Conservation (phyloP, 2,113 vertebrate species). For the Scomber colias region DNA sequence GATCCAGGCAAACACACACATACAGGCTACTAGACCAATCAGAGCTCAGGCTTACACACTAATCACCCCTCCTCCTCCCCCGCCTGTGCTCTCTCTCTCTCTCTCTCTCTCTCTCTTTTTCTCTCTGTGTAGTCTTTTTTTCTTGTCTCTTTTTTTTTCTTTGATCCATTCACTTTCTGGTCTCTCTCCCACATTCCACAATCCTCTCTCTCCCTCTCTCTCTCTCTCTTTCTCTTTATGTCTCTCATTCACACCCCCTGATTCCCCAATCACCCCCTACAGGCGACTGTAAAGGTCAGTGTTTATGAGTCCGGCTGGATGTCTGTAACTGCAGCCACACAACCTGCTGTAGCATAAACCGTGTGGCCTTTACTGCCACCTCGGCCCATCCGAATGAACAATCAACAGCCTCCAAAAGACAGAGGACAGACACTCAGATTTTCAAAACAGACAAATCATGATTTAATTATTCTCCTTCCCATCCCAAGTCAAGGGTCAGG, state of each 20-base stretch:
- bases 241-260: conserved; percentile 38
- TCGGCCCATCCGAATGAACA: neutral
- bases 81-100: neutral
- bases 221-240: conserved; percentile 18
- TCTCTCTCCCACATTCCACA: conserved; percentile 63
- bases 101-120: conserved; percentile 13
- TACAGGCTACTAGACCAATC: conserved; percentile 58
- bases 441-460: neutral
- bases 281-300: conserved; percentile 65
- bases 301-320: conserved; percentile 47
- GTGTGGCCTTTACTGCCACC: neutral
- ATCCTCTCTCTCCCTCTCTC: conserved; percentile 8
- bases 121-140: conserved; percentile 42
- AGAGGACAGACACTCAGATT: neutral
- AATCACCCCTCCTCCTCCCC: conserved; percentile 63
- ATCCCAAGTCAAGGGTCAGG: conserved; percentile 5
- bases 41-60: conserved; percentile 57
- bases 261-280: conserved; percentile 8
- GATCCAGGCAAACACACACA: conserved; percentile 2
- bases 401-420: conserved; percentile 1
- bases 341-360: conserved; percentile 37
- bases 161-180: conserved; percentile 74
- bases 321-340: conserved; percentile 27
- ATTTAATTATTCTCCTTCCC: neutral
- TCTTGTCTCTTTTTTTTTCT: conserved; percentile 48